These are phyloP conservation scores for Indri indri DNA, from an alignment of 2,113 vertebrate genomes.

Conservation along the genomic window DNA sequence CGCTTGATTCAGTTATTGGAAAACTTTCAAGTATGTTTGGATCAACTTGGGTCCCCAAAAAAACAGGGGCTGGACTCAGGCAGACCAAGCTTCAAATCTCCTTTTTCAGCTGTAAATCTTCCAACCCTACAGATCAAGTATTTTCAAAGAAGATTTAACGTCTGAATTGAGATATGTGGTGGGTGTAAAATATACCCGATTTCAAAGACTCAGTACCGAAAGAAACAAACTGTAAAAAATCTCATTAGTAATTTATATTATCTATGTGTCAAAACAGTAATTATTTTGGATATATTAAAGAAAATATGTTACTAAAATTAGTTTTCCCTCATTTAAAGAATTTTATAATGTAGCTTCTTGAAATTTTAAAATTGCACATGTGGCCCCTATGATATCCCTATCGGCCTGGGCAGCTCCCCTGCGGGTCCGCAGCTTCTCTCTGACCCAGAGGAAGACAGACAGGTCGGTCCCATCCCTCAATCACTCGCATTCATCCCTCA, in stretches of 20 bases:
- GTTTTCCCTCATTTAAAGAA: not conserved
- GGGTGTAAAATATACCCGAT: not conserved
- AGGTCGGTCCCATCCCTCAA: not conserved
- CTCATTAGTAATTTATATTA: not conserved
- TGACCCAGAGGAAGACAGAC: not conserved
- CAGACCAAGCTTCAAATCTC: too few species aligned
- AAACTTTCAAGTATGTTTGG: not conserved
- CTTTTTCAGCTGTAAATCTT: not conserved
- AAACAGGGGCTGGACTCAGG: not conserved
- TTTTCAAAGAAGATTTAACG: not conserved
- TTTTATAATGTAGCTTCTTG: not conserved
- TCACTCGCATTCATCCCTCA: not conserved
- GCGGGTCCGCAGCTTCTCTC: not conserved
- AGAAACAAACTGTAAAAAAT: not conserved
- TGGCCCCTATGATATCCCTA: not conserved
- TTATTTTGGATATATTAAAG: not conserved
- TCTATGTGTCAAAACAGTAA: not conserved
- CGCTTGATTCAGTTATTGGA: not conserved
- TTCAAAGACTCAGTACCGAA: not conserved
- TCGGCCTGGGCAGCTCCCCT: not conserved
- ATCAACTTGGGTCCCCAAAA: not conserved
- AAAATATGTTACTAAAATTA: not conserved
- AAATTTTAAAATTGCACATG: not conserved
- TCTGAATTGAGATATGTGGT: not conserved
- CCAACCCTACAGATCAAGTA: not conserved